Base-by-base conservation (phyloP, 2,797 vertebrate species). In the Capromys pilorides region DNA sequence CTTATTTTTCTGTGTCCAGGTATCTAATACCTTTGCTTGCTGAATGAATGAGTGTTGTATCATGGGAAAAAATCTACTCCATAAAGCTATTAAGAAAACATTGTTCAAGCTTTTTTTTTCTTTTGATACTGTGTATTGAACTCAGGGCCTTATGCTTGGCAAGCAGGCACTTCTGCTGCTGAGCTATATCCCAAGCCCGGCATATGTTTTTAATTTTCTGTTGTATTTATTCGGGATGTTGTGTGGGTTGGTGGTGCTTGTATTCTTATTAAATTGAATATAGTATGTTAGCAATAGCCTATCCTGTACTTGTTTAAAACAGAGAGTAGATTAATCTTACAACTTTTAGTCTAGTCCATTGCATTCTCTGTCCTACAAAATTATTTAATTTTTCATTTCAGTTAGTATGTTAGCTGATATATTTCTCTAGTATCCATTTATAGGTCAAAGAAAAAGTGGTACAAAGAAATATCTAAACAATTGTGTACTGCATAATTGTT, bases 301-400 rank as follows among this genome's bases (percentile, higher is more conserved):
- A 61, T 59, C 94, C 21, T 80, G 36, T 94, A 14, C 54, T 45
- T 96, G 28, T 91, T 89, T 90, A 92, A 88, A 95, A 80, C 88
- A 61, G 57, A 92, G 49, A 91, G 21, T 88, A 57, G 66, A 67
- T 92, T 64, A 84, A 83, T 90, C 18, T 77, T 61, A 16, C 39
- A 73, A 89, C 79, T 91, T 79, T 75, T 41, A 91, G 69, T 45
- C 77, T 83, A 62, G 4, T 67, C 8, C 12, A 71, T 21, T 90
- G 88, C 67, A 19, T 49, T 85, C 93, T 87, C 36, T 91, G 21
- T n/a, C 26, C 22, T 86, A 24, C 14, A 87, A 22, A 36, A 82
- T n/a, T 88, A 78, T 31, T 13, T 91, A 85, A 41, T 88, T 95
- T 95, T 33, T 36, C 21, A n/a, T 77, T 84, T 41, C 59, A 6